These are phyloP conservation scores for Eurytoma californica DNA, from an alignment of 2,888 invertebrate genomes.

Conservation along the genomic window DNA sequence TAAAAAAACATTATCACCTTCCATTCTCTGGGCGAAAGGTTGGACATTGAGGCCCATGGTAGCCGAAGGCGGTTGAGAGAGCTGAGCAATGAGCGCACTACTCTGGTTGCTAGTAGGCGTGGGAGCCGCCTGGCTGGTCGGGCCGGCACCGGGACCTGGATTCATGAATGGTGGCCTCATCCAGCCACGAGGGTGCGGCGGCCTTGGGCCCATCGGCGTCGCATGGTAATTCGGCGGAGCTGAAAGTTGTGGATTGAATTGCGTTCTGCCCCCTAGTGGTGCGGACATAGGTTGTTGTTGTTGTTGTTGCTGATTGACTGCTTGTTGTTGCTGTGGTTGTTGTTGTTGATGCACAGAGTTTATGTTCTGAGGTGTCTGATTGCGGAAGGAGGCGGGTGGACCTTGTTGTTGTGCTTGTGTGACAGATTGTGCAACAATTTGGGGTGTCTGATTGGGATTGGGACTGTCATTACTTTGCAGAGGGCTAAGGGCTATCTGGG, in stretches of 20 bases:
- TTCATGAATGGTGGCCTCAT: conserved; percentile 69
- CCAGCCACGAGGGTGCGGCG: conserved; percentile 67
- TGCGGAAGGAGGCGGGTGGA: conserved; percentile 73
- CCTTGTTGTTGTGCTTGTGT: conserved; percentile 64
- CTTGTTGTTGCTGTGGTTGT: conserved; percentile 68
- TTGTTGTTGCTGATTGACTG: conserved; percentile 70
- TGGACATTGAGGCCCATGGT: conserved; percentile 74
- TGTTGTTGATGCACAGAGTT: conserved; percentile 71
- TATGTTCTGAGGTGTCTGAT: conserved; percentile 68
- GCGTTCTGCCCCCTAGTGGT: conserved; percentile 69
- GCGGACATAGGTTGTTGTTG: conserved; percentile 67
- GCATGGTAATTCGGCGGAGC: conserved; percentile 77
- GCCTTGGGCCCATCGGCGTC: conserved; percentile 64
- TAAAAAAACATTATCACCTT: conserved; percentile 61
- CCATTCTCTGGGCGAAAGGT: conserved; percentile 75
- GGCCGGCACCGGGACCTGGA: conserved; percentile 60
- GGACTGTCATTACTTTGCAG: conserved; percentile 78
- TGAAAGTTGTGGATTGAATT: conserved; percentile 72
- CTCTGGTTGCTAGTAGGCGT: conserved; percentile 70
- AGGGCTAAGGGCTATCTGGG: conserved; percentile 77
- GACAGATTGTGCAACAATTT: conserved; percentile 65
- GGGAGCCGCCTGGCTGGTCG: conserved; percentile 3
- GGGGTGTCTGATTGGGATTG: conserved; percentile 74
- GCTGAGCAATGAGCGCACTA: conserved; percentile 79
- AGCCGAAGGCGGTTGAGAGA: conserved; percentile 77